Evolutionary conservation across 2,888 invertebrate species (phyloP).

Genomic region (Drosophila paucipuncta): DNA sequence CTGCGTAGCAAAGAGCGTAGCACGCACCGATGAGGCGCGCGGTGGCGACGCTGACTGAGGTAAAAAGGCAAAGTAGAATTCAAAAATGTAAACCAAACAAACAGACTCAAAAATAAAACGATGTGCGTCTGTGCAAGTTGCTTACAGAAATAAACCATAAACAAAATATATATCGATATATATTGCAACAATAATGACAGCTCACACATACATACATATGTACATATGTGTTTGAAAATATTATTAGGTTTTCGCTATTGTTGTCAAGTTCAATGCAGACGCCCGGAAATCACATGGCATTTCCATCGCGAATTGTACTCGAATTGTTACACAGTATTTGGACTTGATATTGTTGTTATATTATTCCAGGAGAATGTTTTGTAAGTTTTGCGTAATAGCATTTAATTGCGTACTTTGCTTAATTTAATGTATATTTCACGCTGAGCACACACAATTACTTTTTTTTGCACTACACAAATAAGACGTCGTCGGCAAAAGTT

Average conservation of each 20-base stretch:
- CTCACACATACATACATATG: conserved; percentile 2
- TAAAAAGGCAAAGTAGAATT: conserved; percentile 39
- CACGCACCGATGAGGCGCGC: conserved; percentile 6
- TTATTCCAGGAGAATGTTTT: conserved; percentile 14
- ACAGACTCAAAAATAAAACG: conserved; percentile 61
- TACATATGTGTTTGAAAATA: conserved; percentile 10
- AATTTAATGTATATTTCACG: conserved; percentile 19
- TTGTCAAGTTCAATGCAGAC: conserved; percentile 58
- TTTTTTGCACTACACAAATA: conserved; percentile 26
- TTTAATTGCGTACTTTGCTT: conserved; percentile 32
- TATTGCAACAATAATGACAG: conserved; percentile 30
- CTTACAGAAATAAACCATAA: conserved; percentile 72
- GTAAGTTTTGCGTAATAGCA: conserved; percentile 35
- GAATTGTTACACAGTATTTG: conserved; percentile 18
- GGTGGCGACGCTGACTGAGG: conserved; percentile 21
- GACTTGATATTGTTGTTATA: conserved; percentile 14
- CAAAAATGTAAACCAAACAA: conserved; percentile 74
- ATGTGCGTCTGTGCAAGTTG: conserved; percentile 24
- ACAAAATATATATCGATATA: conserved; percentile 52
- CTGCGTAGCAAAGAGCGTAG: conserved; percentile 6
- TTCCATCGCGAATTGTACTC: conserved; percentile 20
- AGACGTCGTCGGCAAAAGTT: conserved; percentile 46
- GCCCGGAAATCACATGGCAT: conserved; percentile 49
- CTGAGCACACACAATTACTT: conserved; percentile 29
- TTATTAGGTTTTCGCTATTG: conserved; percentile 47